Evolutionary conservation across 1,140 invertebrate species (phyloP), one percentile per base, ranked within the genome.

Genomic region (Rhynchophorus ferrugineus): DNA sequence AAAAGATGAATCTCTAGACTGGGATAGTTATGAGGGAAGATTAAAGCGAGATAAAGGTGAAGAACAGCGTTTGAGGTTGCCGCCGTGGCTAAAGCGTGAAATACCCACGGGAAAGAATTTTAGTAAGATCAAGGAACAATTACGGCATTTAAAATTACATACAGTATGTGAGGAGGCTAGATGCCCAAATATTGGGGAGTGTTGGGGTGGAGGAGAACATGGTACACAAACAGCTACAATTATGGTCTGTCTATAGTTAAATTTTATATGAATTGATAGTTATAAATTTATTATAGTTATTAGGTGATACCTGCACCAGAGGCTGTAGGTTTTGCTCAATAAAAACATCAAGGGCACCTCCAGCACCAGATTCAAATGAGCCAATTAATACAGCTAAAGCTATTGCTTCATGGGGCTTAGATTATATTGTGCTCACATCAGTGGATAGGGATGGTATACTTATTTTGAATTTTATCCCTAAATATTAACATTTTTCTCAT

Each of bases 181-280:
- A 56, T 99, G 97, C 78, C 97, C 97, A 1, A 99, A 99, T 72
- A 98, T 99, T 61, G 94, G 95, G 16, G 95, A 98, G 75, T 99
- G 96, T 73, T 99, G 97, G 97, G 95, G 94, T 56, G 95, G 89
- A n/a, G 88, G 88, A 44, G 79, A 83, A 61, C 81, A 91, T 73
- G 84, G 85, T 19, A 89, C 86, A 9, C 85, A 89, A 21, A 94
- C 89, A 48, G 89, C 89, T 39, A 93, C 89, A 38, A 92, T 92
- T 55, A 93, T 93, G 90, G 87, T 91, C 55, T 43, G 13, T 29
- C 11, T 29, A 6, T 29, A 6, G 24, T 52, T 39, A 19, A 24
- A 24, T 47, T 34, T 36, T 17, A 44, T 8, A 2, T 43, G 41
- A 3, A 29, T 29, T 6, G 5, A 6, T 29, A 6, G 5, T 29